A percentile compares a stretch with the other conserved stretches of the same genome.
phyloP scores from a whole-genome alignment of 1,140 invertebrate genomes.

The Drosophila ambigua region DNA sequence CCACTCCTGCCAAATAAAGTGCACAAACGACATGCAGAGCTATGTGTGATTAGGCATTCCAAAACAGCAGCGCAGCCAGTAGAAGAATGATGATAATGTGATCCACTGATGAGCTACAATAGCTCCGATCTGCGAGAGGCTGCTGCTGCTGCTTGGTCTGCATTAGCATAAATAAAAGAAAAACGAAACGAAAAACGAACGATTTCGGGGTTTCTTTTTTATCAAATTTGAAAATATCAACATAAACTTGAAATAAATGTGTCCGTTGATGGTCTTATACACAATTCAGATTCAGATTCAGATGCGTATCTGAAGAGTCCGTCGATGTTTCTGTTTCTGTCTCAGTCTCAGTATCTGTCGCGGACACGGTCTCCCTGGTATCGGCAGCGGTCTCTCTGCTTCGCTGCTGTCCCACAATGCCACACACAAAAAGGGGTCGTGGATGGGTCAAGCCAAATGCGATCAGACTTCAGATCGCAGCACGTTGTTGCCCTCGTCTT shows the following conservation, averaged over 20 bases:
- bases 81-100: conserved; percentile 65
- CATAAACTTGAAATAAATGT: conserved; percentile 83
- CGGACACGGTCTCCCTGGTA: too few species aligned
- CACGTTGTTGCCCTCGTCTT: conserved; percentile 21
- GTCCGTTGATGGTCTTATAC: conserved; percentile 81
- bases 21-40: conserved; percentile 54
- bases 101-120: conserved; percentile 50
- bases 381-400: too few species aligned
- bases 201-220: conserved; percentile 49
- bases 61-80: conserved; percentile 30
- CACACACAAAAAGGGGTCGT: conserved; percentile 68
- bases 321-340: conserved; percentile 5
- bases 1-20: conserved; percentile 52
- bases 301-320: conserved; percentile 63
- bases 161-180: conserved; percentile 73
- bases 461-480: conserved; percentile 33
- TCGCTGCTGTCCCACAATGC: conserved; percentile 17
- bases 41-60: conserved; percentile 45
- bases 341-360: neutral
- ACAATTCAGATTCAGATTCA: conserved; percentile 75
- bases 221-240: conserved; percentile 81
- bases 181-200: conserved; percentile 62
- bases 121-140: conserved; percentile 10
- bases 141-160: conserved; percentile 5
- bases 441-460: conserved; percentile 56